Evolutionary conservation across 2,888 invertebrate species (phyloP).

Genomic region (Leistus spinibarbis): DNA sequence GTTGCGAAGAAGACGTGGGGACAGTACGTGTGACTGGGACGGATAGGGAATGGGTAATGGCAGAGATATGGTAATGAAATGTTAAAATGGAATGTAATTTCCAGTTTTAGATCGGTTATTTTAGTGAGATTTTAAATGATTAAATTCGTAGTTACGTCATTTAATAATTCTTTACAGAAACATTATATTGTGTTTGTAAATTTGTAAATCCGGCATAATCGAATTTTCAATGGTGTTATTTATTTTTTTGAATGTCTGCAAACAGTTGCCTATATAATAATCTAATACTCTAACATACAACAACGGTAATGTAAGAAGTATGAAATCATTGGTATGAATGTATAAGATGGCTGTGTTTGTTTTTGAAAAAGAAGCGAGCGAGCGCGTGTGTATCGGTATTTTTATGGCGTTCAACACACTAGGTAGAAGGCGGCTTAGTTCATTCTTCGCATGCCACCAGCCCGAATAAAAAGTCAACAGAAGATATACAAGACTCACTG

Average conservation of each 20-base stretch:
- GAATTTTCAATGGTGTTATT: too few species aligned
- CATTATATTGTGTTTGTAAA: too few species aligned
- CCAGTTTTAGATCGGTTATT: too few species aligned
- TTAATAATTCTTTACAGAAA: too few species aligned
- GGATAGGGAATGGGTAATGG: conserved; percentile 6
- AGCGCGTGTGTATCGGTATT: conserved; percentile 50
- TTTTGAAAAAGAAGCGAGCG: not conserved
- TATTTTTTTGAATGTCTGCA: too few species aligned
- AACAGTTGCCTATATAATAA: too few species aligned
- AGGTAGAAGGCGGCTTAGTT: conserved; percentile 52
- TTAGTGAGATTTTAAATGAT: too few species aligned
- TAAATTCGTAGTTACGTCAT: too few species aligned
- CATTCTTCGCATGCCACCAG: conserved; percentile 48
- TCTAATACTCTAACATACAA: too few species aligned
- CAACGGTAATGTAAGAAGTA: not conserved
- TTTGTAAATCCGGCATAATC: too few species aligned
- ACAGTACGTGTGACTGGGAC: not conserved
- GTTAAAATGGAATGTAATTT: not conserved
- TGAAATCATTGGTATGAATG: not conserved
- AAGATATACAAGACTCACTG: not conserved
- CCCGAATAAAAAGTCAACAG: not conserved
- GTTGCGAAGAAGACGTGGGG: not conserved
- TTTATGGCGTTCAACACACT: conserved; percentile 55
- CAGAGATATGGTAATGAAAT: conserved; percentile 5
- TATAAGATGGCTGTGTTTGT: conserved; percentile 4